Conservation (phyloP, 2,113 vertebrate species). For the Anser cygnoides region DNA sequence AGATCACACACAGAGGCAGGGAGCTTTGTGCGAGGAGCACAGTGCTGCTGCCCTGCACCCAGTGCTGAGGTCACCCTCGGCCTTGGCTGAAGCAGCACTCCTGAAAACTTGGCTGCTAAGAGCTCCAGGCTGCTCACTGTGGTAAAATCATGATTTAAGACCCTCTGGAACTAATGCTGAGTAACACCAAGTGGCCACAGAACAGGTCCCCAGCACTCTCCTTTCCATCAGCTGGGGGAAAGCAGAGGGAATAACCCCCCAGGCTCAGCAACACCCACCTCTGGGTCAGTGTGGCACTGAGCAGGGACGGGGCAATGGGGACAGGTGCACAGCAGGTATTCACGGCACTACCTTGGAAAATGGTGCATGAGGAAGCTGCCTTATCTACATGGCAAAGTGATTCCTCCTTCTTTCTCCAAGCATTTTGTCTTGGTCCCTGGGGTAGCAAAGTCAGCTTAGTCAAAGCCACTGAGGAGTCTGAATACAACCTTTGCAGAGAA, state of each 20-base stretch:
- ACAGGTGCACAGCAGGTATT: neutral
- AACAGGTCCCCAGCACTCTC: neutral
- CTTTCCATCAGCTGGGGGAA: neutral
- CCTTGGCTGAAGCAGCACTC: neutral
- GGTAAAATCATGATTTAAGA: neutral
- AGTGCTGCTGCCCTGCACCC: neutral
- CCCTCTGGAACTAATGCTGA: neutral
- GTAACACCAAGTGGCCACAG: neutral
- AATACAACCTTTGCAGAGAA: neutral
- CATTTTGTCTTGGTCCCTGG: neutral
- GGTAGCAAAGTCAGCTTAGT: neutral
- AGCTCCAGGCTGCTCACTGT: neutral
- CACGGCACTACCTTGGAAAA: neutral
- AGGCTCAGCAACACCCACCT: neutral
- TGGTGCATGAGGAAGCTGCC: fast-evolving
- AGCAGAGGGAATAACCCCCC: neutral
- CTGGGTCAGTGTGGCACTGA: neutral
- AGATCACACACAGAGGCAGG: neutral
- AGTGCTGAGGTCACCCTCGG: neutral
- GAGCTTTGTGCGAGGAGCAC: neutral
- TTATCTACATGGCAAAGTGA: neutral
- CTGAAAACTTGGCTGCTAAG: neutral
- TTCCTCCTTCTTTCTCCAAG: neutral
- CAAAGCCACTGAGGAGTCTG: neutral
- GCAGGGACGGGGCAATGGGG: neutral